Base-by-base conservation (phyloP, 2,797 vertebrate genomes). In the Microctenopoma steveboyesi region DNA sequence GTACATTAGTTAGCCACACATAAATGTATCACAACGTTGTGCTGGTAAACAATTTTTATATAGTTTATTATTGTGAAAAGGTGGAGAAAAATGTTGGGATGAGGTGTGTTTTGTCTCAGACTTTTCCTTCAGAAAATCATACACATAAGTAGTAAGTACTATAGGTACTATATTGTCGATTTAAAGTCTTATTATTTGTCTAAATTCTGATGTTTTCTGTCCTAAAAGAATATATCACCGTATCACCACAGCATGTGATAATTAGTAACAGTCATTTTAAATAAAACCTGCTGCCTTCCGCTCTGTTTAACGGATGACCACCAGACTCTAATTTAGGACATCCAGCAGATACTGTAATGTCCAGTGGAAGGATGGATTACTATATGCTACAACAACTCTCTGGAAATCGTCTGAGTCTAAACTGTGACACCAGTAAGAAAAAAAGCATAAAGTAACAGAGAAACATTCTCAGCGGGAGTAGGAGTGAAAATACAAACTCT, bases 321-420 rank as follows among this genome's bases (percentile, higher is more conserved):
- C 91, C 96, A 98, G 93, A 96, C 96, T 66, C 93, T 97, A 85
- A 98, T 98, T 90, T 98, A 96, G 97, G 97, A 97, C 85, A 98
- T 98, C 87, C 96, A 97, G 91, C 96, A 97, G 84, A 96, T 97
- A 96, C 97, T 96, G 5, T 94, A 96, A 96, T 22, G 95, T 97
- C 81, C 95, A 96, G 92, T 97, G 95, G 96, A 95, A 2, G 95
- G 97, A 93, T 97, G 94, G 95, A 96, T 96, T 53, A 94, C 95
- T 87, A 96, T 97, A 93, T 97, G 96, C 91, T 96, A 96, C 91
- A 97, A 96, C 93, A 96, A 96, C 93, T 96, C 95, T 87, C 93
- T 98, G 90, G 96, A 97, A 92, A 97, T 97, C 80, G 93, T 97
- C 86, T 82, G 95, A 84, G 96, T 98, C 84, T 98, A 94, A 94